Base-by-base conservation (phyloP, 2,113 vertebrate species). In the Neolamprologus variostigma region DNA sequence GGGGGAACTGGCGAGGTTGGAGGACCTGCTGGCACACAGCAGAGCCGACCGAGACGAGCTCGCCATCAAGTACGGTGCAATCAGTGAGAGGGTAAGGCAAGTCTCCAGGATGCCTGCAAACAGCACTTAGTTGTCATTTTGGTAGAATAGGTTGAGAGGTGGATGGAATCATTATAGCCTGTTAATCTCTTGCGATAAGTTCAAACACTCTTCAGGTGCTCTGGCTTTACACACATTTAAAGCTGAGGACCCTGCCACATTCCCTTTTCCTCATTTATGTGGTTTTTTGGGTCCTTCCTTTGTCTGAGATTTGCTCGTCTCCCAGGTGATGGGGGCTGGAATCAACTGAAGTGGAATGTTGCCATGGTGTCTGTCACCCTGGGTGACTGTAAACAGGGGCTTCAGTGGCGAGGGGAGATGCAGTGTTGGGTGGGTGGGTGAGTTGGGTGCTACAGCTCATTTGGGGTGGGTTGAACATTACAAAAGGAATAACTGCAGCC, bases 11-110 rank as follows among this genome's bases (percentile, higher is more conserved):
- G 97, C 97, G 1, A 96, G 97, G 0, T 95, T 99, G 3, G 98
- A 99, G 95, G 98, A 99, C 87, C 95, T 98, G 86, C 96, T 99
- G 96, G 97, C 98, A 0, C 98, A 98, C 95, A 98, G 98, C 95
- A 96, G 98, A 0, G 98, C 98, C 0, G 98, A 99, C 89, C 96
- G 98, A 0, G 98, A 99, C 7, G 98, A 99, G 91, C 94, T 99
- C 45, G 98, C 98, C 94, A 99, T 99, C 95, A 99, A 99, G 89
- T 99, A 98, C 89, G 97, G 96, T 0, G 97, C 98, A 3, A 96
- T 98, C 86, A 99, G 97, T 1, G 98, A 99, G 95, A 92, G 98
- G 96, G 98, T 99, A 88, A 93, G 97, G 21, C 23, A 57, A 21
- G 26, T 19, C 73, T 78, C 17, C 26, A 47, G 45, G 73, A 78